These are phyloP conservation scores for Stichopus horrens DNA, from an alignment of 53 echinoderm and acorn worm species.

Conservation along the genomic window DNA sequence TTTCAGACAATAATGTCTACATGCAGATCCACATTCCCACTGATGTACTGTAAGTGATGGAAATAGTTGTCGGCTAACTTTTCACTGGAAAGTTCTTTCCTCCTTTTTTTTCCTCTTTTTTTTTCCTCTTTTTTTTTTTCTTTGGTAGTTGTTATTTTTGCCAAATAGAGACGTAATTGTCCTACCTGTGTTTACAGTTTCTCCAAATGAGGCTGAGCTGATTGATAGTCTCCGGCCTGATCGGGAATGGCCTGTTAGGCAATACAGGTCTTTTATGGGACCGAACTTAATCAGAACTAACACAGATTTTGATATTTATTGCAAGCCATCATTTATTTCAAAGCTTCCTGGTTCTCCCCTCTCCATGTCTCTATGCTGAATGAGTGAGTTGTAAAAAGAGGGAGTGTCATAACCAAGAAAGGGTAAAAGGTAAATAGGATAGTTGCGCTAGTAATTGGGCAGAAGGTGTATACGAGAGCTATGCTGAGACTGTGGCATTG, in stretches of 20 bases:
- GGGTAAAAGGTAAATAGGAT: background rate
- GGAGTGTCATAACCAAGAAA: background rate
- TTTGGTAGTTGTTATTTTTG: too few species aligned
- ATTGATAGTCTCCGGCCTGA: background rate
- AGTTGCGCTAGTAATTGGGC: slow-evolving; percentile 9
- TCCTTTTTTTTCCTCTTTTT: too few species aligned
- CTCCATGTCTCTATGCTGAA: too few species aligned
- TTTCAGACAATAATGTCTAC: too few species aligned
- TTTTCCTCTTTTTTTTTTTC: too few species aligned
- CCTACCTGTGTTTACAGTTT: slow-evolving; percentile 19
- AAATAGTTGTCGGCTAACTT: too few species aligned
- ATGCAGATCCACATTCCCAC: too few species aligned
- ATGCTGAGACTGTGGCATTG: slow-evolving; percentile 6
- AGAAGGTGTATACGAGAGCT: slow-evolving; percentile 15
- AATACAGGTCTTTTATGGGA: slow-evolving; percentile 11
- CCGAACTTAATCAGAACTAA: slow-evolving; percentile 47
- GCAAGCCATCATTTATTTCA: slow-evolving; percentile 29
- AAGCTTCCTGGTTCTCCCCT: background rate
- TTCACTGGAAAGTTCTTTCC: too few species aligned
- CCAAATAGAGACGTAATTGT: slow-evolving; percentile 2
- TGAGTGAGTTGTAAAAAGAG: too few species aligned
- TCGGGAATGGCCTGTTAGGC: slow-evolving; percentile 5
- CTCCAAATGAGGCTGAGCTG: slow-evolving; percentile 2
- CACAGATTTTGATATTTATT: slow-evolving; percentile 50
- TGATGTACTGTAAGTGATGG: too few species aligned